Evolutionary conservation across 2,797 vertebrate genomes (phyloP), one percentile per base, ranked within the genome.

Genomic region (Agapornis canus): DNA sequence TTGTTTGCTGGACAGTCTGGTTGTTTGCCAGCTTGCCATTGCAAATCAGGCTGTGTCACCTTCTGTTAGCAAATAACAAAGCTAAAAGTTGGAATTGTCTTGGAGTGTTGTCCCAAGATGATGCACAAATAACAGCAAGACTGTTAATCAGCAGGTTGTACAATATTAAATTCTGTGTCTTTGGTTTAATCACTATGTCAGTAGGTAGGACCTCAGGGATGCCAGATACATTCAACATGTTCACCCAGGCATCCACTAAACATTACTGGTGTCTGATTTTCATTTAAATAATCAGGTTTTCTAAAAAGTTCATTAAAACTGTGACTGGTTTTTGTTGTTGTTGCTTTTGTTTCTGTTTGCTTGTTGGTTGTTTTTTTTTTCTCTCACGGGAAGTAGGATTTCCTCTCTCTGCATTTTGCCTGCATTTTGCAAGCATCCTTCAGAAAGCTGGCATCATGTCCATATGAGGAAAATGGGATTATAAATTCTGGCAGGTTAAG

Each of bases 101-200:
- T 4, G 10, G 23, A 29, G 18, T 5, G 40, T 32, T 84, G 57
- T 60, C 66, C 49, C 11, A 21, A 11, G 40, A 43, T 0, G 0
- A 43, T 29, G 65, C 35, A 60, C 43, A 78, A 37, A 10, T 40
- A 56, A 32, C 45, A 90, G 69, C 61, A 70, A 43, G 60, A 27
- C 71, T 22, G 29, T 27, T 60, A 40, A 2, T 52, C 47, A 59
- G 39, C 39, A 26, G 10, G 26, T 56, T 63, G 42, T 51, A 37
- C 56, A n/a, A 4, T 20, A 52, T 70, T 40, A 57, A 40, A 56
- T 59, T 63, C 69, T n/a, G 7, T 51, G 54, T 40, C 48, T 86
- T 47, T 47, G 26, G n/a, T 73, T 90, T 56, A 56, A 70, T 56
- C 48, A 4, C 60, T 47, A 6, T 15, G 22, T 35, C 48, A 73